A percentile compares a stretch with the other conserved stretches of the same genome.
phyloP scores from a whole-genome alignment of 2,113 vertebrate species.

The Elanus axillaris region DNA sequence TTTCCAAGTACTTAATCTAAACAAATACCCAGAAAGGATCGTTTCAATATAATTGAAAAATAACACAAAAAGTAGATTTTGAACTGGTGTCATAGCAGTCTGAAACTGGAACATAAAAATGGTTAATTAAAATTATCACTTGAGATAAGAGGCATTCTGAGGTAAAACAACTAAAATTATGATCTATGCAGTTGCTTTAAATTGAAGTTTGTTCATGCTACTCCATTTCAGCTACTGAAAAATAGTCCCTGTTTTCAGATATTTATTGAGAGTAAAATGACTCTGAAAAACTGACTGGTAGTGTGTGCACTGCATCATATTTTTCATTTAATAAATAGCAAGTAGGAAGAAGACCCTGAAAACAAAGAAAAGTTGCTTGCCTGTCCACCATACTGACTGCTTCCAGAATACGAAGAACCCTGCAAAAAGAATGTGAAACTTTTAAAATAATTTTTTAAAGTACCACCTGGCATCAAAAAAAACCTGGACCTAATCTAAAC shows the following conservation, averaged over 20 bases:
- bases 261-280: background rate
- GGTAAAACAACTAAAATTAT: background rate
- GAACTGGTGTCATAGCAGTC: background rate
- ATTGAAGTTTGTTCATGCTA: background rate
- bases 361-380: constrained; percentile 14
- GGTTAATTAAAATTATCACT: background rate
- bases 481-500: background rate
- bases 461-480: background rate
- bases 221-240: background rate
- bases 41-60: background rate
- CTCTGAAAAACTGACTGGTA: background rate
- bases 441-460: background rate
- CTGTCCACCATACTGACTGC: constrained; percentile 43
- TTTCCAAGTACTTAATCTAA: background rate
- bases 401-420: constrained; percentile 10
- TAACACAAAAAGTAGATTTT: background rate
- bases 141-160: background rate
- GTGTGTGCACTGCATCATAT: background rate
- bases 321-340: background rate
- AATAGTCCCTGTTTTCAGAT: background rate
- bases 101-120: background rate
- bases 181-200: background rate
- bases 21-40: background rate
- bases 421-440: background rate
- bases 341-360: background rate